phyloP scores from a whole-genome alignment of 2,888 invertebrate species.

The Seira ritae region DNA sequence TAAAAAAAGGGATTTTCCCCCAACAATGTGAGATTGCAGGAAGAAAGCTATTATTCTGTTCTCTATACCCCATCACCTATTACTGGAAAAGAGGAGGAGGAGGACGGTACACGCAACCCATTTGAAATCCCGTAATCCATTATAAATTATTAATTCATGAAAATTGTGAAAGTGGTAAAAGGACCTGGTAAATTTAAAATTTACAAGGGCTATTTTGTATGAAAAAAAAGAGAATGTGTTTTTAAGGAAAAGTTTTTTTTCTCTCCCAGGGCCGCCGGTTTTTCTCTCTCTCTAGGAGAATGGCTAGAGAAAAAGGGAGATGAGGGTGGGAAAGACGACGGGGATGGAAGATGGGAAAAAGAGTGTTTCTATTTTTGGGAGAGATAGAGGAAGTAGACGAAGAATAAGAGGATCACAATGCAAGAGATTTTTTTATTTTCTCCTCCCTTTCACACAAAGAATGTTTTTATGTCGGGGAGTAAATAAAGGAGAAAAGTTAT shows the following conservation, averaged over 20 bases:
- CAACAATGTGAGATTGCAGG: not conserved
- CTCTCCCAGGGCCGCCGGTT: too few relatives aligned
- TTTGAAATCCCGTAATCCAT: not conserved
- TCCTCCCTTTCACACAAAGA: not conserved
- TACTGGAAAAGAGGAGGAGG: not conserved
- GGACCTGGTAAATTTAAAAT: not conserved
- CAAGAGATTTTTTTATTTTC: not conserved
- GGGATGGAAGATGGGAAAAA: not conserved
- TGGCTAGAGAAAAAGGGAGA: not conserved
- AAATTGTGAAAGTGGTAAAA: not conserved
- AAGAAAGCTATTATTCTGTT: not conserved
- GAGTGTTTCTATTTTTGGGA: not conserved
- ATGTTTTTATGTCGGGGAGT: not conserved
- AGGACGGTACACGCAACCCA: not conserved
- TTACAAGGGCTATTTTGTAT: not conserved
- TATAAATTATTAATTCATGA: not conserved
- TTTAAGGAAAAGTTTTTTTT: too few relatives aligned
- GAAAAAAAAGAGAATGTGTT: too few relatives aligned
- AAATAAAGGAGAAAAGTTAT: constrained; percentile 4
- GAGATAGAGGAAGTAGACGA: not conserved
- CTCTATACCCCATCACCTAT: too few relatives aligned
- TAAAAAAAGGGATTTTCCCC: not conserved
- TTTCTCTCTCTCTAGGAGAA: too few relatives aligned
- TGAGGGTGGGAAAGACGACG: not conserved
- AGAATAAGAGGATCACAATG: not conserved